phyloP scores from a whole-genome alignment of 1,140 invertebrate species.

The Holotrichia oblita region DNA sequence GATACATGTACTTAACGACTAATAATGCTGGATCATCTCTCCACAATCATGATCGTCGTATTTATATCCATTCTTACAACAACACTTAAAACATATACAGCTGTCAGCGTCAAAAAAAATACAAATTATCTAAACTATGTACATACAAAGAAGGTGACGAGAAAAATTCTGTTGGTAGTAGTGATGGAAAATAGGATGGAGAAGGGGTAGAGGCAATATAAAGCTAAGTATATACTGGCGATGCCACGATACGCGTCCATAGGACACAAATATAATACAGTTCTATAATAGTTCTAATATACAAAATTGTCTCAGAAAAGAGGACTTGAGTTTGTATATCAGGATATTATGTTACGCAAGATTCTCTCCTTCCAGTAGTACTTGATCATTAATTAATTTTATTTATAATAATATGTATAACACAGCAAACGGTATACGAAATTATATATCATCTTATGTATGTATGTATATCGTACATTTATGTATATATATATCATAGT shows the following conservation, averaged over 20 bases:
- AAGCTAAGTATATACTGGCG: conserved; percentile 57
- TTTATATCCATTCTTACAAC: conserved; percentile 39
- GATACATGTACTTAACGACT: neutral
- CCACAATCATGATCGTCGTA: neutral
- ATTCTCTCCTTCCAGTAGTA: too few species aligned
- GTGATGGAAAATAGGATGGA: neutral
- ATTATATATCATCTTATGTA: conserved; percentile 41
- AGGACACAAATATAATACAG: conserved; percentile 48
- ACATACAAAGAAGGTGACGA: conserved; percentile 40
- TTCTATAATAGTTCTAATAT: neutral
- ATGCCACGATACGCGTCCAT: conserved; percentile 52
- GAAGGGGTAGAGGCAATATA: conserved; percentile 39
- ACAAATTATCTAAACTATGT: conserved; percentile 50
- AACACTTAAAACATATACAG: conserved; percentile 57
- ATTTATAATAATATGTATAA: conserved; percentile 44
- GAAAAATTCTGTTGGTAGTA: neutral
- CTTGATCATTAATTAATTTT: too few species aligned
- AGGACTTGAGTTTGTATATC: neutral
- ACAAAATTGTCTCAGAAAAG: neutral
- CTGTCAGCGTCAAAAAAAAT: conserved; percentile 43
- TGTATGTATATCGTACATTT: neutral
- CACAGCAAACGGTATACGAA: conserved; percentile 57
- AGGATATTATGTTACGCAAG: too few species aligned
- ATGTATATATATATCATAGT: neutral
- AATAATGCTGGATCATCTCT: neutral